Percentiles rank a stretch among this genome's conserved stretches.
These are phyloP conservation scores for Zaprionus lineosus DNA, from an alignment of 2,888 invertebrate species.

Conservation along the genomic window DNA sequence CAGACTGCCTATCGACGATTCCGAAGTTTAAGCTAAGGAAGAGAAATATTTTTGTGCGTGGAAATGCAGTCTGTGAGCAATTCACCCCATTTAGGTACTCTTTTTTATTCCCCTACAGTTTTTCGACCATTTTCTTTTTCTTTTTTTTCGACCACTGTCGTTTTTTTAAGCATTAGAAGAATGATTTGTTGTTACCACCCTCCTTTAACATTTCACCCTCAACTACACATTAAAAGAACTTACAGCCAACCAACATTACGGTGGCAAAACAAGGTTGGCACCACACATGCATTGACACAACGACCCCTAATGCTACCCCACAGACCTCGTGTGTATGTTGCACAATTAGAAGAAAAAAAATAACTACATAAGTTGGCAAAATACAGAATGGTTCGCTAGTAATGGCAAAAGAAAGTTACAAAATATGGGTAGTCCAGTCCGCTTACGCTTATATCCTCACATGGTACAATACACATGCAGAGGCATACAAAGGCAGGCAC, in stretches of 20 bases:
- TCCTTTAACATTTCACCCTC: no score
- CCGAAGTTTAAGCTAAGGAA: no score
- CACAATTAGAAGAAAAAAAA: slow-evolving; percentile 23
- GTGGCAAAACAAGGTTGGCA: slow-evolving; percentile 13
- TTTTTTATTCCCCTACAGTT: slow-evolving; percentile 46
- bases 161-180: slow-evolving; percentile 10
- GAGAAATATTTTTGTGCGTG: no score
- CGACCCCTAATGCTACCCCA: slow-evolving; percentile 20
- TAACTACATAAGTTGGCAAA: slow-evolving; percentile 6
- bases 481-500: no score
- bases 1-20: no score
- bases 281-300: slow-evolving; percentile 47
- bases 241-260: slow-evolving; percentile 3
- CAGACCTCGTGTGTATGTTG: slow-evolving; percentile 5
- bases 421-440: slow-evolving; percentile 14
- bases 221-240: no score
- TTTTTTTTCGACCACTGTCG: slow-evolving; percentile 39
- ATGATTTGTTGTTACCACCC: no score
- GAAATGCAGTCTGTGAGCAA: slow-evolving; percentile 10
- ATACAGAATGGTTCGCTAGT: slow-evolving; percentile 15
- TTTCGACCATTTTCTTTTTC: slow-evolving; percentile 63
- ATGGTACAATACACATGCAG: no score
- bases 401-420: slow-evolving; percentile 24
- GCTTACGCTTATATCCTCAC: no score
- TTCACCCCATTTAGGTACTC: slow-evolving; percentile 23